Base-by-base conservation (phyloP, 2,797 vertebrate genomes). In the Sebastes nivosus region DNA sequence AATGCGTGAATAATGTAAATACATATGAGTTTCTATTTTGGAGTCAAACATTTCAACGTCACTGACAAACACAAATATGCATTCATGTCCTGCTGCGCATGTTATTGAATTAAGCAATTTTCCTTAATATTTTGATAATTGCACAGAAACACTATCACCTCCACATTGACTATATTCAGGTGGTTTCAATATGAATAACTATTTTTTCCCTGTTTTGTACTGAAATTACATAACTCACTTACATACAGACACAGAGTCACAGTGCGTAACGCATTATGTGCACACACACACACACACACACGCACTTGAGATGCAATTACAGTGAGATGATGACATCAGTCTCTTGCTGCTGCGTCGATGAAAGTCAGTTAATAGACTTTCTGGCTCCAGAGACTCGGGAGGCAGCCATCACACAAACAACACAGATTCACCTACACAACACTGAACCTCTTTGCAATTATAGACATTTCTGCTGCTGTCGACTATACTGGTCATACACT, bases 341-440 rank as follows among this genome's bases (percentile, higher is more conserved):
- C 86, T 92, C 72, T 87, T 75, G 69, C 74, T 85, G 84, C 85
- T 89, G 85, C 29, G 66, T 88, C 61, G 34, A 81, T 85, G 67
- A 79, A 89, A 90, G 83, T 77, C 80, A 22, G 77, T 85, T 93
- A 92, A 93, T 93, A 88, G 88, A 88, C 84, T 92, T 92, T 83
- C 64, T 85, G 89, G 79, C 89, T 87, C 87, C 76, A 85, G 85
- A 89, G 87, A 88, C 66, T 76, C 57, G 58, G 77, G 66, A 82
- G 46, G 81, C 52, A 42, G 79, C 30, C 69, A 27, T 87, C 75
- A 52, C 54, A 63, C 27, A 58, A 63, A 71, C 77, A 86, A 79
- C 72, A 80, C 42, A 30, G 46, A 68, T 81, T 72, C 60, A 59
- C 22, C 30, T 16, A 32, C 30, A 59, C 10, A 42, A 65, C 42